Evolutionary conservation across 2,113 vertebrate species (phyloP), one percentile per base, ranked within the genome.

Genomic region (Sphaerodactylus townsendi): DNA sequence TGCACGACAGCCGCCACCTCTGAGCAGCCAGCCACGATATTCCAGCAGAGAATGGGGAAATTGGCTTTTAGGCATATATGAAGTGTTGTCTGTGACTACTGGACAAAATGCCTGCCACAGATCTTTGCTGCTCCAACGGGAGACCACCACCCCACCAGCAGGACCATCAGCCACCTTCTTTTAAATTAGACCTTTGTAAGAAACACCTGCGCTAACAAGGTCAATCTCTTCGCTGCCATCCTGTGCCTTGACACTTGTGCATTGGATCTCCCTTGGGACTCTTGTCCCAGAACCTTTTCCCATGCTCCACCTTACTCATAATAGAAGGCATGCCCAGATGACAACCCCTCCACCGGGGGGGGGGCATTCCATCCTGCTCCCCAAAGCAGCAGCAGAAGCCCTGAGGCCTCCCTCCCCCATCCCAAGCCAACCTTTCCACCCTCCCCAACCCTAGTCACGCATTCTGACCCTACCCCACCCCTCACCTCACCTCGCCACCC

Each of bases 81-180:
- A 23, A 39, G 11, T 69, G 50, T 84, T 84, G 35, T 68, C 69
- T 41, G 28, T 56, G 46, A 50, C 41, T 66, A 25, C 44, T 74
- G 11, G 75, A 83, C 15, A 39, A 50, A 33, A 6, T 77, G 33
- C 23, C 73, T 83, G 15, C 5, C 10, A 14, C 46, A 64, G 14
- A 17, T 56, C 35, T 48, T 62, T n/a, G 15, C 39, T 35, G 28
- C 64, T 69, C 64, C 70, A 13, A 13, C 19, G 33, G 37, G 39
- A 59, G 39, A 70, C 37, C 30, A 50, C 13, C 48, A 23, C 21
- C 41, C 25, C 53, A 74, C 76, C 69, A 85, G 53, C 0, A 33
- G 3, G 73, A 39, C 41, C 87, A 77, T 83, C 77, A 89, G 92
- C 88, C 88, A 44, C 86, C 86, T 56, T 44, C 65, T 81, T 82